phyloP scores from a whole-genome alignment of 2,113 vertebrate species.

The Rutilus rutilus region DNA sequence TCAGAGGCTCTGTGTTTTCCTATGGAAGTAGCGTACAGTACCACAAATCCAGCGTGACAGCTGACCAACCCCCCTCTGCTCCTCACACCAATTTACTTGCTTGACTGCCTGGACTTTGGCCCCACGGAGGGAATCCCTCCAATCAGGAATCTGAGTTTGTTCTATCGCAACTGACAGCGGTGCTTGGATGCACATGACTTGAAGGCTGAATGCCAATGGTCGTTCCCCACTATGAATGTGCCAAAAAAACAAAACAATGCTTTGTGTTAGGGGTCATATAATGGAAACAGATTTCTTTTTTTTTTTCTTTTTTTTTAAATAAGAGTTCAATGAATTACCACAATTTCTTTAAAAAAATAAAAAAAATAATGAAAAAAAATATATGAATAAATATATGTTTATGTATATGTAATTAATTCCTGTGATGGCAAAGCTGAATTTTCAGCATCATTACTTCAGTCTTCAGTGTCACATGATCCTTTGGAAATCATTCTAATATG shows the following conservation, averaged over 20 bases:
- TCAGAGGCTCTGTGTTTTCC: not conserved
- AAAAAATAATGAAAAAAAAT: no score
- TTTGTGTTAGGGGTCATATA: not conserved
- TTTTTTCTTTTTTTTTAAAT: not conserved
- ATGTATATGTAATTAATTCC: not conserved
- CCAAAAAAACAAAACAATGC: not conserved
- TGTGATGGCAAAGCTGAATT: not conserved
- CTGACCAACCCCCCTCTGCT: constrained; percentile 6
- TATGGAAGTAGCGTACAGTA: not conserved
- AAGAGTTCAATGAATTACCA: not conserved
- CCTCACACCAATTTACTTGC: constrained; percentile 24
- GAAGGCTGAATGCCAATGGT: constrained; percentile 22
- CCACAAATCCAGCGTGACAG: constrained; percentile 35
- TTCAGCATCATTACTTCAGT: no score
- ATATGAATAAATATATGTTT: no score
- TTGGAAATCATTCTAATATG: not conserved
- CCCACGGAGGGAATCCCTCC: constrained; percentile 13
- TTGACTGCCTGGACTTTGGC: constrained; percentile 5
- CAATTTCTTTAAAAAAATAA: not conserved
- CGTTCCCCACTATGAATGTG: not conserved
- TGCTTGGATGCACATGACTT: constrained; percentile 35
- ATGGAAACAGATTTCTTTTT: not conserved
- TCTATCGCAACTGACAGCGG: constrained; percentile 10
- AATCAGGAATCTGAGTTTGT: not conserved
- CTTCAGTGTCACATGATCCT: not conserved